Evolutionary conservation across 2,888 invertebrate species (phyloP), one percentile per base, ranked within the genome.

Genomic region (Ennomos quercinarius): DNA sequence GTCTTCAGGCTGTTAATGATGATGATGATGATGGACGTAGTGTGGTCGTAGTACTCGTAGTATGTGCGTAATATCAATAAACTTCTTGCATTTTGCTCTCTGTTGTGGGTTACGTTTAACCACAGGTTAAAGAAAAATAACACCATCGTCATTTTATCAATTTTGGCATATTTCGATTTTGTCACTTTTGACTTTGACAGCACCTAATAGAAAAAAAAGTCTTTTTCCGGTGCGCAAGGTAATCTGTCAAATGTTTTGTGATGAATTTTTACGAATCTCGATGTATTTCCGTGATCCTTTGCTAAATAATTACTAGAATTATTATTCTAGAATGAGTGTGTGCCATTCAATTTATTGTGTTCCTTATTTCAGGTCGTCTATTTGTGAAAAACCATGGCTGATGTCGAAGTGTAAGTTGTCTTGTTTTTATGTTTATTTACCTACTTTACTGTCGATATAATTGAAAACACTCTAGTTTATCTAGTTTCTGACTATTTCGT

Each of bases 391-490:
- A 95, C 89, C 92, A 96, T 96, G 96, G 96, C 96, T 81, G 96
- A 96, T 91, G 95, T 95, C 82, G 96, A 96, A 93, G 95, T 95
- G 96, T 96, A 94, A 96, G 96, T 96, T 84, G 72, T 70, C 76
- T 78, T 73, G 66, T 48, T 59, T 58, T 50, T 50, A 60, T 43
- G 57, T 66, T 55, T 36, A 64, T 61, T 57, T 34, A 8, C 41
- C 37, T 13, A 38, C 59, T 35, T 45, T 38, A 8, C 8, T 9
- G 44, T 10, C 49, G 12, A 27, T 49, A n/a, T 38, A 12, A 9
- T 8, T 5, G 1, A 1, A 9, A 13, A 45, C 1, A 34, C 27
- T 0, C 10, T 4, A 1, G 10, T 11, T 43, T n/a, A 12, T 5
- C 10, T 8, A 43, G 12, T 12, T 40, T 10, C 8, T 8, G 35